Conservation (phyloP, 2,797 vertebrate genomes). For the Sebastes trivittatus region DNA sequence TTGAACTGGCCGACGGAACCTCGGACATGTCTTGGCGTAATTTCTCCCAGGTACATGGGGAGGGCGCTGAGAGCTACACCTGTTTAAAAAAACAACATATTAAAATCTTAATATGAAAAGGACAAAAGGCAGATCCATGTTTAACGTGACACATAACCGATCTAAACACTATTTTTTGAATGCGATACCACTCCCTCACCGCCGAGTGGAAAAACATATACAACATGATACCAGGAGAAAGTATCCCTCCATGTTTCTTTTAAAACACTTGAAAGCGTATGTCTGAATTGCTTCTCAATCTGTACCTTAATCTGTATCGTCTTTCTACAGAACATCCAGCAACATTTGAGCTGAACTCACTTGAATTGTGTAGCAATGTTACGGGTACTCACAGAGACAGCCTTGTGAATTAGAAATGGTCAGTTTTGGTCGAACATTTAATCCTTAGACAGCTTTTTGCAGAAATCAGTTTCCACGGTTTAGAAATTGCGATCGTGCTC, state of each 20-base stretch:
- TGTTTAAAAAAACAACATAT: constrained; percentile 53
- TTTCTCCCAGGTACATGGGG: constrained; percentile 96
- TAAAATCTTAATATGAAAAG: background rate
- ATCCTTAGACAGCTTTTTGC: background rate
- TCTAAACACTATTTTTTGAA: background rate
- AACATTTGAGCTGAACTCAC: background rate
- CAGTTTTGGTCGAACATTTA: background rate
- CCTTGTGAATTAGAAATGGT: background rate
- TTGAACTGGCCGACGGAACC: constrained; percentile 93
- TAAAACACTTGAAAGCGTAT: background rate
- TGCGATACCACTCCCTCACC: background rate
- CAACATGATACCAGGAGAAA: background rate
- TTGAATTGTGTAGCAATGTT: background rate
- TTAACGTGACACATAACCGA: background rate
- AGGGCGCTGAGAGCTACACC: constrained; percentile 92
- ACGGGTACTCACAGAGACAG: background rate
- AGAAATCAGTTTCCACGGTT: constrained; percentile 1
- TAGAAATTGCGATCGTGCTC: background rate
- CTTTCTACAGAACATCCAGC: background rate
- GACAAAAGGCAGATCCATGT: background rate
- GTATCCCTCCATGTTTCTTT: background rate
- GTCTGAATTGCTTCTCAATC: background rate
- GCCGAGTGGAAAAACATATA: background rate
- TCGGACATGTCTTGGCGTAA: constrained; percentile 90
- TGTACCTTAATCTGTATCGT: background rate